These are phyloP conservation scores for Spondyliosoma cantharus DNA, from an alignment of 2,797 vertebrate genomes.

Conservation along the genomic window DNA sequence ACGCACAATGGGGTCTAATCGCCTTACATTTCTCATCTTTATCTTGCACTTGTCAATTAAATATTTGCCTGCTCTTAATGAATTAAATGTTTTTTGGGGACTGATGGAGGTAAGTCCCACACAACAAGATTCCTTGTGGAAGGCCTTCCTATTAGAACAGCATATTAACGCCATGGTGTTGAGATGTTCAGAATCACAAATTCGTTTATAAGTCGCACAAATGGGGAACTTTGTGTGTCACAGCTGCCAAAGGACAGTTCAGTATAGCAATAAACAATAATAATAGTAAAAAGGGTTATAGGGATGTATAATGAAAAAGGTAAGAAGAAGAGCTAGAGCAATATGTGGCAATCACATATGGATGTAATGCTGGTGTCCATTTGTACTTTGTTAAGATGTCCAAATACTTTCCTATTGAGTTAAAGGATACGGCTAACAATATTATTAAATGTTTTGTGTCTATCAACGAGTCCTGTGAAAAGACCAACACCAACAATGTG, in stretches of 20 bases:
- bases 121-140: background rate
- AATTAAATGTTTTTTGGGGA: background rate
- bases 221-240: no score
- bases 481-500: background rate
- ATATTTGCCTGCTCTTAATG: no score
- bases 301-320: no score
- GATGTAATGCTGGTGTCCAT: background rate
- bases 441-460: background rate
- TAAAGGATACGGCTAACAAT: background rate
- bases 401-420: background rate
- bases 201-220: no score
- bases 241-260: no score
- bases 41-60: no score
- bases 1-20: no score
- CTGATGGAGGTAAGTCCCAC: background rate
- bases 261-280: no score
- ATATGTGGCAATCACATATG: slow-evolving; percentile 9
- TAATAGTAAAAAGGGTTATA: no score
- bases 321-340: no score
- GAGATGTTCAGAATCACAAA: background rate
- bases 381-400: background rate
- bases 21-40: no score
- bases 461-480: background rate
- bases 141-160: background rate
- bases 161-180: background rate